phyloP scores from a whole-genome alignment of 2,113 vertebrate species.

The Rhadina sibilatrix region DNA sequence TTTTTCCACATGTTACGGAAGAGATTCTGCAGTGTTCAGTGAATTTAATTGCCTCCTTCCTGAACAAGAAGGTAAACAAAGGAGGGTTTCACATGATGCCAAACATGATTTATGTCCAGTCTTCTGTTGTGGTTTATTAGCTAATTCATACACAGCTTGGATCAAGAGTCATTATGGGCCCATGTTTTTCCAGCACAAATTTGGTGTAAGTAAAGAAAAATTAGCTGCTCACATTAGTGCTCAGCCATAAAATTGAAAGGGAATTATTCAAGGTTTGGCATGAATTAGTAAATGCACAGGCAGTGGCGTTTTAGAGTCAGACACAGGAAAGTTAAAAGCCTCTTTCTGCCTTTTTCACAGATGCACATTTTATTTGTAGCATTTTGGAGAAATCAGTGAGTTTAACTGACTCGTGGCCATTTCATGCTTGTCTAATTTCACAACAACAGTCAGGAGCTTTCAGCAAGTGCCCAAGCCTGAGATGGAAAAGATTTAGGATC shows the following conservation, averaged over 20 bases:
- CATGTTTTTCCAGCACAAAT: not conserved
- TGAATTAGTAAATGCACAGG: not conserved
- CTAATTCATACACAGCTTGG: not conserved
- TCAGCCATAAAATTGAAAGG: not conserved
- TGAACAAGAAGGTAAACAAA: not conserved
- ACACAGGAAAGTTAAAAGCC: rapidly evolving
- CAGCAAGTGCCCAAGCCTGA: not conserved
- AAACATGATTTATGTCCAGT: not conserved
- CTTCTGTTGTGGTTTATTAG: not conserved
- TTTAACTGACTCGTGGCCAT: not conserved
- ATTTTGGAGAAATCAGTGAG: not conserved
- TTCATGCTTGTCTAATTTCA: not conserved
- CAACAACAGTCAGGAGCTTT: not conserved
- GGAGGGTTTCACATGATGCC: not conserved
- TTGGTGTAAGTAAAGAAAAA: not conserved
- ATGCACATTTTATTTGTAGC: not conserved
- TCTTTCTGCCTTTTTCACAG: not conserved
- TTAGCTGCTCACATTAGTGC: not conserved
- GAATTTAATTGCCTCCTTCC: not conserved
- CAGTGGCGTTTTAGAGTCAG: not conserved
- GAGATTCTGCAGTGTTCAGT: not conserved
- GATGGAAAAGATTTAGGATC: not conserved
- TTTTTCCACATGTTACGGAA: not conserved
- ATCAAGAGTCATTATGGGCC: not conserved
- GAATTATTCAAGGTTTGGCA: not conserved